Percentiles rank a stretch among this genome's conserved stretches.
Evolutionary conservation across 2,888 invertebrate genomes (phyloP).

Genomic region (Aphidius colemani): DNA sequence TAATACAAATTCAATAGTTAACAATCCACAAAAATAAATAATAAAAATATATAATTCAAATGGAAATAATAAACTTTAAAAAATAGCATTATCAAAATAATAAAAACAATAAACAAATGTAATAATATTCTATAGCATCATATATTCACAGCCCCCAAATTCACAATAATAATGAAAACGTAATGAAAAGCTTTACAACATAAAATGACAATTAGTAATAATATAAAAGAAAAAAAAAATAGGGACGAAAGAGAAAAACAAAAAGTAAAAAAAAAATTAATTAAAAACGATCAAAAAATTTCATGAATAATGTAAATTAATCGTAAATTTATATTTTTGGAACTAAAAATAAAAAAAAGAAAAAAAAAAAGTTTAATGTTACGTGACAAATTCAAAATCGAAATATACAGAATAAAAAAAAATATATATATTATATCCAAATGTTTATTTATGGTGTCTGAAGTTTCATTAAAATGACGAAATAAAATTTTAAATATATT

Average conservation of each 20-base stretch:
- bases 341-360: slow-evolving; percentile 40
- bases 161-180: slow-evolving; percentile 3
- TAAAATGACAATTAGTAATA: background rate
- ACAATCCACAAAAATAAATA: slow-evolving; percentile 23
- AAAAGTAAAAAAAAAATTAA: slow-evolving; percentile 18
- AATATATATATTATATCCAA: background rate
- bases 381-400: too few relatives aligned
- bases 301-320: slow-evolving; percentile 45
- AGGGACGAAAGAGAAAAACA: slow-evolving; percentile 1
- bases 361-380: slow-evolving; percentile 21
- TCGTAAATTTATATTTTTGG: slow-evolving; percentile 56
- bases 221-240: slow-evolving; percentile 1
- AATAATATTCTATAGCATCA: too few relatives aligned
- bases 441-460: background rate
- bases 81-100: background rate
- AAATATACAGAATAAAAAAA: too few relatives aligned
- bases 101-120: background rate
- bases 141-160: too few relatives aligned
- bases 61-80: too few relatives aligned
- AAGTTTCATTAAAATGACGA: too few relatives aligned
- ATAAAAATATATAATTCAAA: slow-evolving; percentile 9
- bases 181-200: background rate
- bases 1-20: slow-evolving; percentile 40
- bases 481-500: too few relatives aligned
- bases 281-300: slow-evolving; percentile 24